Base-by-base conservation (phyloP, 2,113 vertebrate species). In the Lates calcarifer region DNA sequence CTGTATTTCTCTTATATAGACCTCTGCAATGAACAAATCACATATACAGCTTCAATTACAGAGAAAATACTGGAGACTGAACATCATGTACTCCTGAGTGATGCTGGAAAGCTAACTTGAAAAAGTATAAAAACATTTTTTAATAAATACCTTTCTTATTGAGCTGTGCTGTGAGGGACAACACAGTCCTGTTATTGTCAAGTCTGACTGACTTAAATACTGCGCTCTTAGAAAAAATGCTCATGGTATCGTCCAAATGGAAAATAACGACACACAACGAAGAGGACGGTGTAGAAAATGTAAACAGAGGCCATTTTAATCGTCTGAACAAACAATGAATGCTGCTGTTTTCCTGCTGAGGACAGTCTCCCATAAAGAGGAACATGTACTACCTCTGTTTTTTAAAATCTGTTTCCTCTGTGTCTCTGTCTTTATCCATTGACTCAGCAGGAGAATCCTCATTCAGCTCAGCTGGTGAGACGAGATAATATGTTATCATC, bases 401-500 rank as follows among this genome's bases (percentile, higher is more conserved):
- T 65, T 41, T 70, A 5, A 5, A 35, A 64, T 87, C 68, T 53
- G 20, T 11, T 56, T 56, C 14, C 22, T 29, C 56, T 35, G 72
- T 78, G 64, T 77, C 37, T 73, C 56, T 49, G 41, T 85, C 75
- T 78, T 67, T 71, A 73, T 80, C 39, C 60, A 68, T 39, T 73
- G 74, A 81, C 10, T 76, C 71, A 28, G 68, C 74, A 80, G 65
- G 65, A 81, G 64, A 84, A 79, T 86, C 45, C 73, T 86, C 53
- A 60, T 88, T 73, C 31, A 68, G 10, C 73, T 67, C 74, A 53
- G 81, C 85, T 86, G 87, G 35, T 73, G 79, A 31, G 62, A 41
- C 29, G 76, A 85, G 81, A 90, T 90, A 84, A 90, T 75, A 37
- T 29, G 65, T 73, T 82, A 87, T 88, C 79, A 81, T 49, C 43